Conservation (phyloP, 2,113 vertebrate species). For the Prietella phreatophila region DNA sequence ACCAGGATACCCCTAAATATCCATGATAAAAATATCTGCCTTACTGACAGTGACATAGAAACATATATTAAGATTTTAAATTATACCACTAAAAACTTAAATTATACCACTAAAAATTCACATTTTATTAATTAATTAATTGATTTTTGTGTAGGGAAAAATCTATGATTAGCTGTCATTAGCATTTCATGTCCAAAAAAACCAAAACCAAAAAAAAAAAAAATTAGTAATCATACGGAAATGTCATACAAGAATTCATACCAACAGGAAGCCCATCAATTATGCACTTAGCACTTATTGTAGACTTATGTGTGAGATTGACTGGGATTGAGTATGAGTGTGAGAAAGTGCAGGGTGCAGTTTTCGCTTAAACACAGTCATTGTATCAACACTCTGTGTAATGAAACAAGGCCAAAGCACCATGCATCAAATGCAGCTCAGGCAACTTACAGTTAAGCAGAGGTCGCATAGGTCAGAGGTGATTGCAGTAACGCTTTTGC, state of each 20-base stretch:
- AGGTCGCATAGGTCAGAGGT: neutral
- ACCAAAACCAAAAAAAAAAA: neutral
- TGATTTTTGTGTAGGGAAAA: too few species aligned
- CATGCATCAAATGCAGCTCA: neutral
- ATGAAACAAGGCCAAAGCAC: conserved; percentile 26
- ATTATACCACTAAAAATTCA: too few species aligned
- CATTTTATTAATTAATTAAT: too few species aligned
- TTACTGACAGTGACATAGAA: conserved; percentile 8
- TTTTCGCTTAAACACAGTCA: neutral
- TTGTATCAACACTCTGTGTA: conserved; percentile 8
- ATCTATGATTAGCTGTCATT: neutral
- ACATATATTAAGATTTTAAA: neutral
- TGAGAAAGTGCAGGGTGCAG: neutral
- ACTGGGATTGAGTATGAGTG: neutral
- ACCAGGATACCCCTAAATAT: conserved; percentile 36
- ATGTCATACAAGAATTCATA: neutral
- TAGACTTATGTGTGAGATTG: neutral
- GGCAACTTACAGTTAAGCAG: neutral
- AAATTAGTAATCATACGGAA: neutral
- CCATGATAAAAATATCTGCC: conserved; percentile 7
- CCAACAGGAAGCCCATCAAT: neutral
- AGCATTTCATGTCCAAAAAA: neutral
- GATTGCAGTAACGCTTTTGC: neutral
- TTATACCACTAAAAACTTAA: neutral
- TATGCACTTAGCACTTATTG: neutral